These are phyloP conservation scores for Dendrolimus punctatus DNA, from an alignment of 1,140 invertebrate species.

Conservation along the genomic window DNA sequence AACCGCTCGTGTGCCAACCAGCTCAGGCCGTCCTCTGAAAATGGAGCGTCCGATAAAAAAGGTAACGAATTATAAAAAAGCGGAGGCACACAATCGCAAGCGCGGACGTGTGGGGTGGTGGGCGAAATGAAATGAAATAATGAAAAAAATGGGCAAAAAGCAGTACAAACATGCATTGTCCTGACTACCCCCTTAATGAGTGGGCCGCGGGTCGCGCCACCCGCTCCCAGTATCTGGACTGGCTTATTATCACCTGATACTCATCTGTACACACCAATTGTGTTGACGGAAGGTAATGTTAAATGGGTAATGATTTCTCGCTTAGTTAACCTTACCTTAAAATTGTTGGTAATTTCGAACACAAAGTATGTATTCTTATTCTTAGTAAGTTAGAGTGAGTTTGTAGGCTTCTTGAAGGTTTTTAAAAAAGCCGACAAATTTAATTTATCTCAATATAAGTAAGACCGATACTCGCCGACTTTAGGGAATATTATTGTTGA, in stretches of 20 bases:
- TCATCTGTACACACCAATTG: conserved; percentile 23
- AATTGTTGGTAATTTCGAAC: no score
- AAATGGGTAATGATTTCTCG: conserved; percentile 8
- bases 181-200: conserved; percentile 59
- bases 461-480: no score
- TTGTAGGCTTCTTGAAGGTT: no score
- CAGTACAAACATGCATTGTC: conserved; percentile 71
- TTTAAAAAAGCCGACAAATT: no score
- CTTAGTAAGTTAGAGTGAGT: no score
- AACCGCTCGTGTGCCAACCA: conserved; percentile 28
- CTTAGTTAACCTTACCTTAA: background rate
- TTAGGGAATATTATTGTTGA: no score
- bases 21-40: conserved; percentile 60
- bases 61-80: conserved; percentile 72
- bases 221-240: conserved; percentile 51
- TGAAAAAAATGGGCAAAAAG: conserved; percentile 71
- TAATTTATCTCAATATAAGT: no score
- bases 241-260: conserved; percentile 68
- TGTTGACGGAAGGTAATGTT: conserved; percentile 4
- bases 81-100: conserved; percentile 65
- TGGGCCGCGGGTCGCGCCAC: conserved; percentile 25
- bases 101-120: conserved; percentile 63
- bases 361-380: no score
- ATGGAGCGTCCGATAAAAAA: conserved; percentile 71
- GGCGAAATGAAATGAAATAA: conserved; percentile 72